Base-by-base conservation (phyloP, 1,140 invertebrate genomes). In the Ephestia elutella region DNA sequence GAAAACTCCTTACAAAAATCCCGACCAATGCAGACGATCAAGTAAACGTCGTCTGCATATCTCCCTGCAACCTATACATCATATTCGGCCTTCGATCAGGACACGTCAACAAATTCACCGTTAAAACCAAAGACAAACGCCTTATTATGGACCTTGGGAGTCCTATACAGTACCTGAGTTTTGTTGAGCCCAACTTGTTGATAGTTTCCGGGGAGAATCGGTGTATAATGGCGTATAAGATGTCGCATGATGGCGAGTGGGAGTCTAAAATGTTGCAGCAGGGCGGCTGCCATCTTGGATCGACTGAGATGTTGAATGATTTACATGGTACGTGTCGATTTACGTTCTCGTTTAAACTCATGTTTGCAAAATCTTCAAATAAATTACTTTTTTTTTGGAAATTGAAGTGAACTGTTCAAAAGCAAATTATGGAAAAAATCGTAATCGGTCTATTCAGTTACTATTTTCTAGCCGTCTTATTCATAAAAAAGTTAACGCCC, bases 1-100 rank as follows among this genome's bases (percentile, higher is more conserved):
- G 73, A 35, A 87, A 83, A 62, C 61, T 87, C 0, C 54, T 87
- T 60, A 78, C 82, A 54, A 80, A 87, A 67, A 82, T 87, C 48
- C 56, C 62, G 15, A 71, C 76, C 7, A 72, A 73, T 51, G 56
- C 62, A 0, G 74, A 85, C 25, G 78, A 85, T 11, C 67, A 73
- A 54, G 76, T 87, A 20, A 83, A 78, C 5, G 63, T 68, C 5
- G 63, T 87, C 0, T 81, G 77, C 28, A 83, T 87, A 70, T 82
- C 82, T 0, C 85, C 85, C 0, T 87, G 85, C 71, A 87, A 87
- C 62, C 85, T 82, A 38, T 80, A 86, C 60, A 66, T 87, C 0
- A 64, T 86, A 25, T 87, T 80, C 59, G 85, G 85, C 0, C 65
- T 85, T 0, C 64, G 67, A 0, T 77, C 76, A 0, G 85, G 85